These are phyloP conservation scores for Drosophila demipolita DNA, from an alignment of 2,888 invertebrate species.

Conservation along the genomic window DNA sequence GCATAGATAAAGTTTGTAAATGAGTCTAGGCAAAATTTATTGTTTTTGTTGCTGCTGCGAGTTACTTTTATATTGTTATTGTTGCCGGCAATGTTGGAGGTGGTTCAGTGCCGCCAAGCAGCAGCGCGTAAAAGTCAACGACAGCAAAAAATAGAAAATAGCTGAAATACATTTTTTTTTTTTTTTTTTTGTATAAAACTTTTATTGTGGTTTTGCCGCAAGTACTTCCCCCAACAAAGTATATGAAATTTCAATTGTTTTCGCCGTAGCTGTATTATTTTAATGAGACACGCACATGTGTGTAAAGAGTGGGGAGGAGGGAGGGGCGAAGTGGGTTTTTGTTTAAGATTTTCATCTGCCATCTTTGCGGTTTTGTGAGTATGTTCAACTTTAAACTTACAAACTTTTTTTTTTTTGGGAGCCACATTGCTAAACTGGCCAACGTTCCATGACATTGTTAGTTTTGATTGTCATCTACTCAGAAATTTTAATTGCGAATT, in stretches of 20 bases:
- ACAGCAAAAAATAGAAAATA: slow-evolving; percentile 74
- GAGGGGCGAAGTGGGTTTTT: not conserved
- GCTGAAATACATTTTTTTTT: slow-evolving; percentile 68
- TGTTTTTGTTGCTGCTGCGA: slow-evolving; percentile 30
- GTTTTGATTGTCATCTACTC: not conserved
- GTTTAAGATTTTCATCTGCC: slow-evolving; percentile 11
- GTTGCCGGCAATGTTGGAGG: slow-evolving; percentile 24
- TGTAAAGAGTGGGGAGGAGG: not conserved
- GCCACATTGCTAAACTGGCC: slow-evolving; percentile 13
- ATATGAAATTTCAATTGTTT: slow-evolving; percentile 17
- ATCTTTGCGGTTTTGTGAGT: slow-evolving; percentile 34
- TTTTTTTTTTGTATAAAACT: slow-evolving; percentile 31
- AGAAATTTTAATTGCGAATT: slow-evolving; percentile 17
- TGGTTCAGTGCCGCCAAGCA: slow-evolving; percentile 60
- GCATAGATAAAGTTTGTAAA: slow-evolving; percentile 73
- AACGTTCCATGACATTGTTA: slow-evolving; percentile 54
- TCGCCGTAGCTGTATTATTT: slow-evolving; percentile 49
- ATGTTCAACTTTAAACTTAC: slow-evolving; percentile 71
- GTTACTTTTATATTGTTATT: slow-evolving; percentile 42
- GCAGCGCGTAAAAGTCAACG: slow-evolving; percentile 79
- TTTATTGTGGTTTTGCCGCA: slow-evolving; percentile 63
- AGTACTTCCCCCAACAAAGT: slow-evolving; percentile 30
- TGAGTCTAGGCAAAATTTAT: slow-evolving; percentile 49
- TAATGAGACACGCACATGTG: slow-evolving; percentile 62
- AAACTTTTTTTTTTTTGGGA: slow-evolving; percentile 18